phyloP scores from a whole-genome alignment of 2,888 invertebrate species.

The Heliconius sara region DNA sequence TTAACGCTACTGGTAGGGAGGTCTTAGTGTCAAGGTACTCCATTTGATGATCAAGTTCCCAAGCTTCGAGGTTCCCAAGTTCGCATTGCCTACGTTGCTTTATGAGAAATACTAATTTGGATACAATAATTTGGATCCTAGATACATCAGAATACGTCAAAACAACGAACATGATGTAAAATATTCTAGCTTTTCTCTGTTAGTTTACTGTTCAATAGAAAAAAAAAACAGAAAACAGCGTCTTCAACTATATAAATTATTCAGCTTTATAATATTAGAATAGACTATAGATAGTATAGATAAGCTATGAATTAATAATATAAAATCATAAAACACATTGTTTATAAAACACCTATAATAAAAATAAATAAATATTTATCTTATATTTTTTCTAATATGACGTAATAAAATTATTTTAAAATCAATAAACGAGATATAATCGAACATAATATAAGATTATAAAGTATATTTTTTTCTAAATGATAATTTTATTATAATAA shows the following conservation, averaged over 20 bases:
- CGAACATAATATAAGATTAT: neutral
- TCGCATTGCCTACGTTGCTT: too few relatives aligned
- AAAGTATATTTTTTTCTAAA: neutral
- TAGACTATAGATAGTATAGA: neutral
- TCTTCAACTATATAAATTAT: too few relatives aligned
- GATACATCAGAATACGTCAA: too few relatives aligned
- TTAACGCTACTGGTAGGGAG: neutral
- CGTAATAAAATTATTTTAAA: constrained; percentile 4
- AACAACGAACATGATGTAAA: too few relatives aligned
- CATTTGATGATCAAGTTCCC: too few relatives aligned
- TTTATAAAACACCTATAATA: neutral
- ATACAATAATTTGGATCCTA: too few relatives aligned
- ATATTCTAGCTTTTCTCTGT: too few relatives aligned
- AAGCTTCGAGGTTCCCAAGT: too few relatives aligned
- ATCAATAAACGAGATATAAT: neutral
- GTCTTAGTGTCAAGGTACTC: too few relatives aligned
- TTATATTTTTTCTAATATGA: neutral
- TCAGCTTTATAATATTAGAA: neutral
- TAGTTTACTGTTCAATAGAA: too few relatives aligned
- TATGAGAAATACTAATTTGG: too few relatives aligned
- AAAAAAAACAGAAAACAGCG: too few relatives aligned
- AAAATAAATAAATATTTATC: neutral
- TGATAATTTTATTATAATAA: constrained; percentile 20
- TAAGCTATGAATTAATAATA: neutral
- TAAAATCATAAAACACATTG: neutral